Conservation (phyloP, 1,140 invertebrate species). For the Heliothis subflexa region DNA sequence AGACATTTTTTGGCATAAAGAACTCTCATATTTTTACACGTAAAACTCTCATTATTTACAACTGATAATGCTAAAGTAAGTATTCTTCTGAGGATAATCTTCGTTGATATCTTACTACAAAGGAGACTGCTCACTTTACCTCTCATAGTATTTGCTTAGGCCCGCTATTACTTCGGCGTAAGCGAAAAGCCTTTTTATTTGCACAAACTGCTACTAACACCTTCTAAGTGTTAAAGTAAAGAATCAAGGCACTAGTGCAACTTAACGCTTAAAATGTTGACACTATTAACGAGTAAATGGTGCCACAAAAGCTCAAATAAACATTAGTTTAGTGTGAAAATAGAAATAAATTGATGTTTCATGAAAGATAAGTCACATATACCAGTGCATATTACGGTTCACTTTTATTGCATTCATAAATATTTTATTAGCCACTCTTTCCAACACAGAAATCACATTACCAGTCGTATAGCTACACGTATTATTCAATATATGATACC, state of each 20-base stretch:
- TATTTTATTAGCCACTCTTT: slow-evolving; percentile 37
- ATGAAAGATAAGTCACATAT: not conserved
- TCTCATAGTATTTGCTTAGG: slow-evolving; percentile 70
- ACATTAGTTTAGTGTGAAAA: slow-evolving; percentile 5
- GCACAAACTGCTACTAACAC: slow-evolving; percentile 59
- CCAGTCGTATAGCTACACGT: not conserved
- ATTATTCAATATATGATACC: not conserved
- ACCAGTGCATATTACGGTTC: slow-evolving; percentile 11
- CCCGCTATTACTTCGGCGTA: slow-evolving; percentile 57
- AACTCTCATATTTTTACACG: not conserved
- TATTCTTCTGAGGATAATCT: slow-evolving; percentile 11
- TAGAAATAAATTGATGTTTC: not conserved
- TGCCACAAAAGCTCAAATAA: not conserved
- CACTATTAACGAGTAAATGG: not conserved
- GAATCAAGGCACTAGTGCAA: slow-evolving; percentile 44
- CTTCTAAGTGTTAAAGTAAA: slow-evolving; percentile 71
- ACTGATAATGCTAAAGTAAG: not conserved
- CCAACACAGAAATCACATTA: slow-evolving; percentile 3
- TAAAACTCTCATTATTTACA: not conserved
- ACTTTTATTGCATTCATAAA: slow-evolving; percentile 36
- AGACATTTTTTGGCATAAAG: too few species aligned
- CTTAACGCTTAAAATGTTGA: slow-evolving; percentile 15
- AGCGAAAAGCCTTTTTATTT: slow-evolving; percentile 70
- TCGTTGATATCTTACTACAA: slow-evolving; percentile 30
- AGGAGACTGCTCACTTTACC: slow-evolving; percentile 62